These are phyloP conservation scores for Gymnopithys bicolor DNA, from an alignment of 2,797 vertebrate species.

Conservation along the genomic window DNA sequence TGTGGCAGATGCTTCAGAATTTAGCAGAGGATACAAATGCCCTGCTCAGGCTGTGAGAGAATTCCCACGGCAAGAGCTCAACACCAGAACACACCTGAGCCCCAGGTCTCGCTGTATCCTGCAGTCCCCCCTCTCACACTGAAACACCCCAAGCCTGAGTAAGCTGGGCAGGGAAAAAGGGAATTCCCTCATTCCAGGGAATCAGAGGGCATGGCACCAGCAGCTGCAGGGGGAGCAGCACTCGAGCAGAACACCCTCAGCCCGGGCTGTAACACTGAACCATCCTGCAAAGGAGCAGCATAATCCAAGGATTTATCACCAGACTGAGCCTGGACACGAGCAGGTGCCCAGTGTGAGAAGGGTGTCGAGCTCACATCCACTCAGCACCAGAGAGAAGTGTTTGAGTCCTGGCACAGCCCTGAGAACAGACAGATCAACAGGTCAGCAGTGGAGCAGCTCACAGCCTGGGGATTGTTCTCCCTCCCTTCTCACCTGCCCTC, in stretches of 20 bases:
- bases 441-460: background rate
- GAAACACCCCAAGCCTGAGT: fast-evolving
- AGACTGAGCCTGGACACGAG: background rate
- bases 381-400: background rate
- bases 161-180: background rate
- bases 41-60: background rate
- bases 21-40: background rate
- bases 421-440: background rate
- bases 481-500: background rate
- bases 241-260: background rate
- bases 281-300: background rate
- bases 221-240: background rate
- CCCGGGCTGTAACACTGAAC: background rate
- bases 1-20: background rate
- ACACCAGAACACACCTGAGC: background rate
- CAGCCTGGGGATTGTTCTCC: background rate
- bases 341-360: background rate
- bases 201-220: fast-evolving
- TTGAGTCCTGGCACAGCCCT: background rate
- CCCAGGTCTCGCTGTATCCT: fast-evolving
- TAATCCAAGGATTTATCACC: background rate
- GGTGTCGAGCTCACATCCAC: fast-evolving
- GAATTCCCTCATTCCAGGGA: background rate
- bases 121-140: background rate
- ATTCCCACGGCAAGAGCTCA: background rate